These are phyloP conservation scores for Neuroterus valhalla DNA, from an alignment of 1,140 invertebrate species.

Conservation along the genomic window DNA sequence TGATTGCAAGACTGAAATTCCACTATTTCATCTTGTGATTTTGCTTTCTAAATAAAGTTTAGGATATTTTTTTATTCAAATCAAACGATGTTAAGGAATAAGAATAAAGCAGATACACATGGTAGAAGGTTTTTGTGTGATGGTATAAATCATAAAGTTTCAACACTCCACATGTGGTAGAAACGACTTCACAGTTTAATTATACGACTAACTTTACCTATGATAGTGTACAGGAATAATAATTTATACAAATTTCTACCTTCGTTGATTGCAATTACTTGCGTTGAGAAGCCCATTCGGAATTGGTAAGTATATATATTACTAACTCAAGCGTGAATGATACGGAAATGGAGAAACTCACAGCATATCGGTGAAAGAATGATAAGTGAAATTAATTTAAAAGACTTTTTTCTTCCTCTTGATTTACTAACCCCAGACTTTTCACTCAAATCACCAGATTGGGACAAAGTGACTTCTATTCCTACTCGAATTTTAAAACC, in stretches of 20 bases:
- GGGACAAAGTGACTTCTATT: too few relatives aligned
- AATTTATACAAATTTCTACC: slow-evolving; percentile 9
- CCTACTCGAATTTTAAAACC: too few relatives aligned
- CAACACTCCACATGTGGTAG: slow-evolving; percentile 21
- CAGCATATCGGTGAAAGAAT: too few relatives aligned
- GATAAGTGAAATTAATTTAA: too few relatives aligned
- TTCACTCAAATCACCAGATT: too few relatives aligned
- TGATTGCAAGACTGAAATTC: not conserved
- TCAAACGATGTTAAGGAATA: not conserved
- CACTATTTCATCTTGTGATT: not conserved
- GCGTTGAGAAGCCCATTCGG: not conserved
- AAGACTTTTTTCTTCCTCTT: too few relatives aligned
- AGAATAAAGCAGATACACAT: not conserved
- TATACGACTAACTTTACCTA: slow-evolving; percentile 15
- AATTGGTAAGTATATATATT: slow-evolving; percentile 6
- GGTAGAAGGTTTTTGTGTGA: not conserved
- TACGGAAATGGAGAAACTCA: not conserved
- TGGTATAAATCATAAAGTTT: slow-evolving; percentile 23
- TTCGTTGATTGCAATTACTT: slow-evolving; percentile 22
- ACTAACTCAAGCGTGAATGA: not conserved
- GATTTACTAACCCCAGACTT: too few relatives aligned
- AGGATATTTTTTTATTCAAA: not conserved
- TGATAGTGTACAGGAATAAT: slow-evolving; percentile 5
- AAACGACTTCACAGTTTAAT: slow-evolving; percentile 18
- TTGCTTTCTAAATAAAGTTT: not conserved